Conservation (phyloP, 2,797 vertebrate genomes). For the Dermochelys coriacea region DNA sequence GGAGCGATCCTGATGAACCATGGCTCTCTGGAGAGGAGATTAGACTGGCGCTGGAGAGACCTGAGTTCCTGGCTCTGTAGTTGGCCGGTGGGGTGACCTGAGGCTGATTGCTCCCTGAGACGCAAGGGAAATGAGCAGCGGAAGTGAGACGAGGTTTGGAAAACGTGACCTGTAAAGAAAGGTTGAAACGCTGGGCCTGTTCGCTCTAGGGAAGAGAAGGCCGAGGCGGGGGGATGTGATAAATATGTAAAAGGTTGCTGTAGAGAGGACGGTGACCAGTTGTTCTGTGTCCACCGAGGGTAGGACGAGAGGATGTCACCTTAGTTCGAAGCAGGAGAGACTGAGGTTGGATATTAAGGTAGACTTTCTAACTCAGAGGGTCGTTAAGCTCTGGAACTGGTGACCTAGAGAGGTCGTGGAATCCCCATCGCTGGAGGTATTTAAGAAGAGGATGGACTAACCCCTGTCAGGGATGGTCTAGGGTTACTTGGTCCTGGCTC, state of each 20-base stretch:
- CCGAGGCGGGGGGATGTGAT: too few relatives aligned
- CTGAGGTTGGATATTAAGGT: not conserved
- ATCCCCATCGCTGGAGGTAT: not conserved
- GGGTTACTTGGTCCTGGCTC: not conserved
- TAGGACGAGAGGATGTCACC: not conserved
- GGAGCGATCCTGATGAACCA: not conserved
- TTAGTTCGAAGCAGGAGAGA: not conserved
- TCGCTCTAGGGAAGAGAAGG: too few relatives aligned
- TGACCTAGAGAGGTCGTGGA: not conserved
- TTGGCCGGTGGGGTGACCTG: too few relatives aligned
- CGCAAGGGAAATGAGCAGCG: not conserved
- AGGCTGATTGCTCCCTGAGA: too few relatives aligned
- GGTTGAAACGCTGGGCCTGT: too few relatives aligned
- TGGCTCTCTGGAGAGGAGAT: not conserved
- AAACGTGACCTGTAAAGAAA: not conserved
- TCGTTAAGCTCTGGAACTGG: not conserved
- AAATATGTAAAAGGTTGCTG: not conserved
- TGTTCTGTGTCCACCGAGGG: not conserved
- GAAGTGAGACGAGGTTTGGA: not conserved
- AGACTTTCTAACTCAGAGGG: not conserved
- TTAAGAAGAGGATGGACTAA: not conserved
- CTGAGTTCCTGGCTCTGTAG: not conserved
- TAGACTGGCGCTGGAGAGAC: not conserved
- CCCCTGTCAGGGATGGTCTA: not conserved
- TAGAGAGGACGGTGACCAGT: not conserved